Conservation (phyloP, 2,888 invertebrate species). For the Campaea margaritaria region DNA sequence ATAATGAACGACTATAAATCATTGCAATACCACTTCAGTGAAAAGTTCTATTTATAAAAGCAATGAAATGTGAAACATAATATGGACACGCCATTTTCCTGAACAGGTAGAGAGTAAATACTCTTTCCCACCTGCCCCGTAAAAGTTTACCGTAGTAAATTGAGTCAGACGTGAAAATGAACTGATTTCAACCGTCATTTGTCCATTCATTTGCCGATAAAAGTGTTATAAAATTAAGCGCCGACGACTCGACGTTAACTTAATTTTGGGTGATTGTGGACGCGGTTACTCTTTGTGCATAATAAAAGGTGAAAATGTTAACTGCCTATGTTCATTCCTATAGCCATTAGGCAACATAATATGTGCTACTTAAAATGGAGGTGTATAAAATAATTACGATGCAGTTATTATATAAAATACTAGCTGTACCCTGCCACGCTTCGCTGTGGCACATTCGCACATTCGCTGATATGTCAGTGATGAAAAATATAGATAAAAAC, state of each 20-base stretch:
- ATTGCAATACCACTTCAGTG: conserved; percentile 37
- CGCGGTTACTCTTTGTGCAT: conserved; percentile 16
- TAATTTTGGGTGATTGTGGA: conserved; percentile 25
- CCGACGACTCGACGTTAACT: conserved; percentile 7
- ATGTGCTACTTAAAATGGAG: too few species aligned
- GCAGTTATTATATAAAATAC: too few species aligned
- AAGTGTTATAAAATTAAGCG: conserved; percentile 25
- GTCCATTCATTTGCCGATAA: conserved; percentile 30
- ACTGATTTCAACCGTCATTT: conserved; percentile 44
- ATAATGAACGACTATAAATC: conserved; percentile 49
- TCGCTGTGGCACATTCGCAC: too few species aligned
- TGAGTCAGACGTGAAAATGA: conserved; percentile 31
- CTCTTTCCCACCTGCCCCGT: conserved; percentile 6
- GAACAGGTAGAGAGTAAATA: conserved; percentile 1
- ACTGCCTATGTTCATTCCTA: background rate
- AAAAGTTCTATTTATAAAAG: conserved; percentile 24
- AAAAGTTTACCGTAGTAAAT: conserved; percentile 13
- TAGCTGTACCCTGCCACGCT: too few species aligned
- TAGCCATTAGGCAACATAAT: too few species aligned
- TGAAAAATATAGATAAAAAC: too few species aligned
- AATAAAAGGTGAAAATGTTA: background rate
- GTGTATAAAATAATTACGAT: too few species aligned
- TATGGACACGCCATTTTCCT: conserved; percentile 21
- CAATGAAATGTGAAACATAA: conserved; percentile 29
- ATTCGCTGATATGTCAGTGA: too few species aligned